Conservation (phyloP, 2,797 vertebrate species). For the Sebastes nivosus region DNA sequence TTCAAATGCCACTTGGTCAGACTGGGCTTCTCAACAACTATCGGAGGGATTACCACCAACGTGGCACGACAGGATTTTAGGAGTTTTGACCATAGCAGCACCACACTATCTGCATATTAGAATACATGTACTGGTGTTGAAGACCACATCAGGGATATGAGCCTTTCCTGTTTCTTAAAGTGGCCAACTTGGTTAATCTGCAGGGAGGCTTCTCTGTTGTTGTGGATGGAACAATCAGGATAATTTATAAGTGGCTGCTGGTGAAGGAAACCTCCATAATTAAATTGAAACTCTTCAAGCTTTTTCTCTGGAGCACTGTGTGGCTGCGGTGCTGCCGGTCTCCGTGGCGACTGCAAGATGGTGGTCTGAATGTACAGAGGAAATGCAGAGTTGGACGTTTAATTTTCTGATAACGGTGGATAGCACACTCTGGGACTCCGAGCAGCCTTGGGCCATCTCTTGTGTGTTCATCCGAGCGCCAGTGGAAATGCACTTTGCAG, state of each 20-base stretch:
- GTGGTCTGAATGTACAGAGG: conserved; percentile 27
- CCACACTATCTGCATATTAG: background rate
- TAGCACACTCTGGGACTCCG: conserved; percentile 15
- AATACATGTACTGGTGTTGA: background rate
- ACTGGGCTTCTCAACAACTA: background rate
- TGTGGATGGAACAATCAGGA: conserved; percentile 11
- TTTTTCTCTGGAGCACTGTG: conserved; percentile 4
- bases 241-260: conserved; percentile 59
- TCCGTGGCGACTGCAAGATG: conserved; percentile 58
- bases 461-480: conserved; percentile 18
- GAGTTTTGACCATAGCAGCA: background rate
- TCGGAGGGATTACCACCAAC: background rate
- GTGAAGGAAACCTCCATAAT: conserved; percentile 50
- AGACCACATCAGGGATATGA: background rate
- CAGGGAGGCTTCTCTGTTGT: conserved; percentile 14
- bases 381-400: conserved; percentile 32
- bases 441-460: conserved; percentile 30
- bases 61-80: background rate
- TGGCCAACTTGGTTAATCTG: background rate
- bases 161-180: background rate
- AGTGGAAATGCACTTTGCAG: conserved; percentile 30
- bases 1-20: no score
- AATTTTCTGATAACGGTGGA: conserved; percentile 50
- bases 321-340: conserved; percentile 27
- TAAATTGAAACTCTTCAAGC: conserved; percentile 50